Conservation (phyloP, 2,888 invertebrate species). For the Xanthorhoe designata region DNA sequence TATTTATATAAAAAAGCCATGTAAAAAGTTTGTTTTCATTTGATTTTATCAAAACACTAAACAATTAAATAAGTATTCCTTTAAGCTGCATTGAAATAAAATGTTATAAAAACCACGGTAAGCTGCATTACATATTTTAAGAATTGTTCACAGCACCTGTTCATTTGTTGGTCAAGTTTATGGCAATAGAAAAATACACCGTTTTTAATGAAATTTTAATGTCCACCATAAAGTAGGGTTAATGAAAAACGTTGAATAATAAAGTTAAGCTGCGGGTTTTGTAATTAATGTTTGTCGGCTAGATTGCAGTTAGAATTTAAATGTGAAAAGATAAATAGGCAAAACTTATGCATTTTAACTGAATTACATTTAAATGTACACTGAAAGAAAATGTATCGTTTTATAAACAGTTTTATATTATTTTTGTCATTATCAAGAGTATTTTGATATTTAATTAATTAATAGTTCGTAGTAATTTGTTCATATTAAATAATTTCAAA, state of each 20-base stretch:
- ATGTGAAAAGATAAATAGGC: conserved; percentile 28
- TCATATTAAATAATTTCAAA: too few species aligned
- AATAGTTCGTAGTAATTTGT: too few species aligned
- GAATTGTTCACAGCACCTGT: conserved; percentile 24
- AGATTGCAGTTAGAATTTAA: conserved; percentile 38
- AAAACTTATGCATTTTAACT: conserved; percentile 16
- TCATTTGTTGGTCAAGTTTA: conserved; percentile 35
- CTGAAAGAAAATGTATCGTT: not conserved
- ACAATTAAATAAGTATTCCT: not conserved
- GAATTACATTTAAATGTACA: not conserved
- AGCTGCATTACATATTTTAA: not conserved
- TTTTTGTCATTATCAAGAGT: too few species aligned
- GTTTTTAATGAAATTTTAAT: conserved; percentile 46
- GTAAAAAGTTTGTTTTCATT: too few species aligned
- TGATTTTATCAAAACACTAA: too few species aligned
- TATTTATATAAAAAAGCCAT: too few species aligned
- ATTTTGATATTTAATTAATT: too few species aligned
- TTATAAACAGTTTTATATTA: too few species aligned
- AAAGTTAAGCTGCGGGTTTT: conserved; percentile 39
- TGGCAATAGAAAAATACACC: conserved; percentile 31
- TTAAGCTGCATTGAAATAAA: not conserved
- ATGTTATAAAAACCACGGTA: not conserved
- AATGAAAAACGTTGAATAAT: conserved; percentile 53
- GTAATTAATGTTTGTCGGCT: conserved; percentile 48
- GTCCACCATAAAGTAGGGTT: conserved; percentile 49